Conservation (phyloP, 2,113 vertebrate genomes). For the Hipposideros armiger region DNA sequence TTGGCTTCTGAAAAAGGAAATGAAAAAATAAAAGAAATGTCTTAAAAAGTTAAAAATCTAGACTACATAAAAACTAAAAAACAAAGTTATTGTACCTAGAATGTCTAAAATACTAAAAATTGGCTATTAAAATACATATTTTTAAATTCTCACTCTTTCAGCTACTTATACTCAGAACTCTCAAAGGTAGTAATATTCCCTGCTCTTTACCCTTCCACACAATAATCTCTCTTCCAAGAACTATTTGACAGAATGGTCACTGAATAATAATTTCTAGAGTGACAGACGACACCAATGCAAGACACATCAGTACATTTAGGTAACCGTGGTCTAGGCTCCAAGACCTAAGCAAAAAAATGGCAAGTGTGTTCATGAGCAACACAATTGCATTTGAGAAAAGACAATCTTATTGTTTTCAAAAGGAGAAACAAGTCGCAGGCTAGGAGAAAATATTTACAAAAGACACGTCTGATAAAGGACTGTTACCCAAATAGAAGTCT, state of each 20-base stretch:
- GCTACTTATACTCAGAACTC: background rate
- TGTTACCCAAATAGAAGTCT: background rate
- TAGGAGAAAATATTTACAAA: slow-evolving; percentile 14
- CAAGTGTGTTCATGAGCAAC: background rate
- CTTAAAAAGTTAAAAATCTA: slow-evolving; percentile 50
- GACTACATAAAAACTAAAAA: slow-evolving; percentile 27
- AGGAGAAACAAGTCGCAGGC: background rate
- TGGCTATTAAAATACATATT: background rate
- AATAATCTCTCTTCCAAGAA: slow-evolving; percentile 38
- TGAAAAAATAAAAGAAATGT: background rate
- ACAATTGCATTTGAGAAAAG: background rate
- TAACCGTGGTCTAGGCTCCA: background rate
- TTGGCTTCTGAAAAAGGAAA: slow-evolving; percentile 62
- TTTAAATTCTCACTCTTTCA: slow-evolving; percentile 18
- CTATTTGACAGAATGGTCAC: background rate
- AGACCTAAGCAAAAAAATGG: background rate
- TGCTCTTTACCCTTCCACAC: background rate
- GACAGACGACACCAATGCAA: background rate
- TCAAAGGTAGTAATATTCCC: slow-evolving; percentile 18
- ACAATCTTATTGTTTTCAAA: background rate
- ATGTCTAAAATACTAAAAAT: slow-evolving; percentile 47
- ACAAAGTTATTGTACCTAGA: slow-evolving; percentile 18
- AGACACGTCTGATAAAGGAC: background rate
- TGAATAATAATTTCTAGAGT: background rate
- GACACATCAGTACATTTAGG: background rate